Percentiles rank a stretch among this genome's conserved stretches.
Evolutionary conservation across 2,888 invertebrate species (phyloP).

Genomic region (Lasioglossum morio): DNA sequence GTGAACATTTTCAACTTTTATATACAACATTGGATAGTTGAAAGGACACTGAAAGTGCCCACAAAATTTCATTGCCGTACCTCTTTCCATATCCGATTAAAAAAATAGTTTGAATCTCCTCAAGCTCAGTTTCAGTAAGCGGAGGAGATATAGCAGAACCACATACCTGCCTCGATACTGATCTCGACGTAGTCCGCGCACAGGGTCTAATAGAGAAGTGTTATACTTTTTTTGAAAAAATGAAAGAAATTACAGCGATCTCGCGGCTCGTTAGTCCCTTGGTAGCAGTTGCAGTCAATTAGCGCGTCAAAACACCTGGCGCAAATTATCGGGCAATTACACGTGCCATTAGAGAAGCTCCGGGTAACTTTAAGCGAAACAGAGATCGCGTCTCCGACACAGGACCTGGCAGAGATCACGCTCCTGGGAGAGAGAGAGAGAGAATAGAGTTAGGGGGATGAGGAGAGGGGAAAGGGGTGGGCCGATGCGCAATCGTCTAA

Average conservation of each 20-base stretch:
- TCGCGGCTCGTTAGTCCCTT: conserved; percentile 58
- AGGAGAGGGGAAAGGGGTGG: conserved; percentile 26
- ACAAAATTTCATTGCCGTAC: neutral
- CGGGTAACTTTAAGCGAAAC: conserved; percentile 40
- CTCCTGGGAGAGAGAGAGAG: conserved; percentile 1
- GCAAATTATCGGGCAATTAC: conserved; percentile 82
- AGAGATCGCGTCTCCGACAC: conserved; percentile 29
- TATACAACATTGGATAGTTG: neutral
- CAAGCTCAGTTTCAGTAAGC: neutral
- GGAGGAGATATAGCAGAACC: neutral
- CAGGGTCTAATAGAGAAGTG: neutral
- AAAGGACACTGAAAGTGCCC: neutral
- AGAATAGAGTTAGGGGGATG: neutral
- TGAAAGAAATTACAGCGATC: neutral
- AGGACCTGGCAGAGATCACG: neutral
- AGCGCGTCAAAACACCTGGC: conserved; percentile 70
- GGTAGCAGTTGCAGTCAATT: conserved; percentile 52
- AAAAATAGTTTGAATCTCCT: neutral
- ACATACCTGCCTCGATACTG: neutral
- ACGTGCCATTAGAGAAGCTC: conserved; percentile 77
- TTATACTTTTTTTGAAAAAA: neutral
- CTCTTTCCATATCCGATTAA: neutral
- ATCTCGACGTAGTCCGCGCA: neutral
- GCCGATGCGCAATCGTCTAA: conserved; percentile 77
- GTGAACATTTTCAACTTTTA: neutral